phyloP scores from a whole-genome alignment of 2,797 vertebrate species.

The Sylvilagus floridanus region DNA sequence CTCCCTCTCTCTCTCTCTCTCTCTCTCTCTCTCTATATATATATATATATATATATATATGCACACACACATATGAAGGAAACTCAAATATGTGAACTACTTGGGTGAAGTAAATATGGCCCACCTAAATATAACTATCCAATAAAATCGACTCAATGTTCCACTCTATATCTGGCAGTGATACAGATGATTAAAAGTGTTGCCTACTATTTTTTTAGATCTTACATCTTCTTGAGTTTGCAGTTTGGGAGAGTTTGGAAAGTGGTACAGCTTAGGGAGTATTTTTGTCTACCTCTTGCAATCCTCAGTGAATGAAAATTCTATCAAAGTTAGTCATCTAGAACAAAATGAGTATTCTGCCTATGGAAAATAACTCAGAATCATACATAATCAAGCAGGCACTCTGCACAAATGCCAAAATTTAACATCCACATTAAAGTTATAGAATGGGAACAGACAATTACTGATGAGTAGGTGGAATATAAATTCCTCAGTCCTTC shows the following conservation, averaged over 20 bases:
- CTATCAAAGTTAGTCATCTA: neutral
- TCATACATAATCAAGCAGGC: neutral
- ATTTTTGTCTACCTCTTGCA: neutral
- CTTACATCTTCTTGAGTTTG: neutral
- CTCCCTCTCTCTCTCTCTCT: too few relatives aligned
- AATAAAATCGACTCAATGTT: neutral
- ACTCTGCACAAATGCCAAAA: neutral
- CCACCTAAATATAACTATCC: neutral
- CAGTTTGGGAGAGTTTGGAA: neutral
- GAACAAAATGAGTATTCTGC: neutral
- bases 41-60: too few relatives aligned
- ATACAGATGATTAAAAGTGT: neutral
- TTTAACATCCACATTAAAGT: neutral
- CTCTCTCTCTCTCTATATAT: too few relatives aligned
- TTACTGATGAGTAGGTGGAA: neutral
- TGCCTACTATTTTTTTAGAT: neutral
- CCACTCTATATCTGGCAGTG: neutral
- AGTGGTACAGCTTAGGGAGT: neutral
- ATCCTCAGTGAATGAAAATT: neutral
- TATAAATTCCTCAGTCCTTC: neutral
- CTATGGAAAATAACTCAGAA: neutral
- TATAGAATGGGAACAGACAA: neutral
- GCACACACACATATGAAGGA: neutral
- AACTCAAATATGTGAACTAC: neutral
- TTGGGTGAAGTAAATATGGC: neutral